Conservation (phyloP, 2,888 invertebrate species). For the Agrotis exclamationis region DNA sequence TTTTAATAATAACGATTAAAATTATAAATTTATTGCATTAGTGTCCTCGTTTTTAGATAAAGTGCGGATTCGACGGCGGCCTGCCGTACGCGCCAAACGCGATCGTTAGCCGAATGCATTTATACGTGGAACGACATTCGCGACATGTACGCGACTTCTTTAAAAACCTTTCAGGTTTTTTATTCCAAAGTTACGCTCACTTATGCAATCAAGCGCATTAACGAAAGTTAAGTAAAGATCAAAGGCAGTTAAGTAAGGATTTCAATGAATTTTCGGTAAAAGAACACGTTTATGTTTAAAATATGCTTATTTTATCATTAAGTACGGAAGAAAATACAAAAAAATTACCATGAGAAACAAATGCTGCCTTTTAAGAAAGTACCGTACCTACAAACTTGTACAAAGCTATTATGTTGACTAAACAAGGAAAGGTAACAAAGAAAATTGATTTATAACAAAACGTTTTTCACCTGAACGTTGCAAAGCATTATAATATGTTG, state of each 20-base stretch:
- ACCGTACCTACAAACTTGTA: not conserved
- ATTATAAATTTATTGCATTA: constrained; percentile 86
- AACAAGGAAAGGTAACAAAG: constrained; percentile 11
- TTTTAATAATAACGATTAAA: constrained; percentile 89
- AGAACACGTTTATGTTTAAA: constrained; percentile 32
- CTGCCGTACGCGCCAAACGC: constrained; percentile 71
- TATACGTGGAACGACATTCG: constrained; percentile 72
- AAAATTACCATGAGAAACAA: not conserved
- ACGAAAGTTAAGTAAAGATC: constrained; percentile 50
- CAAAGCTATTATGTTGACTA: constrained; percentile 5
- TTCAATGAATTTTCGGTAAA: constrained; percentile 56
- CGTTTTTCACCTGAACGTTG: constrained; percentile 15
- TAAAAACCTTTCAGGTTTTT: constrained; percentile 44
- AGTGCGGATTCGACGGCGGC: constrained; percentile 71
- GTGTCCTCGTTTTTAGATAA: constrained; percentile 80
- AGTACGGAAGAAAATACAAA: constrained; percentile 2
- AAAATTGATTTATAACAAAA: constrained; percentile 38
- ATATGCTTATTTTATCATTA: constrained; percentile 47
- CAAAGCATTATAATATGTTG: constrained; percentile 22
- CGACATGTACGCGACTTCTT: constrained; percentile 41
- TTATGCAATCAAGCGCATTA: constrained; percentile 51
- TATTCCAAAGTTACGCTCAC: constrained; percentile 61
- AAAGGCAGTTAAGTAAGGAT: constrained; percentile 46
- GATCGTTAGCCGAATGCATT: constrained; percentile 67
- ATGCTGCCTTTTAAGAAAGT: constrained; percentile 6